Conservation (phyloP, 2,888 invertebrate species). For the Pammene aurita region DNA sequence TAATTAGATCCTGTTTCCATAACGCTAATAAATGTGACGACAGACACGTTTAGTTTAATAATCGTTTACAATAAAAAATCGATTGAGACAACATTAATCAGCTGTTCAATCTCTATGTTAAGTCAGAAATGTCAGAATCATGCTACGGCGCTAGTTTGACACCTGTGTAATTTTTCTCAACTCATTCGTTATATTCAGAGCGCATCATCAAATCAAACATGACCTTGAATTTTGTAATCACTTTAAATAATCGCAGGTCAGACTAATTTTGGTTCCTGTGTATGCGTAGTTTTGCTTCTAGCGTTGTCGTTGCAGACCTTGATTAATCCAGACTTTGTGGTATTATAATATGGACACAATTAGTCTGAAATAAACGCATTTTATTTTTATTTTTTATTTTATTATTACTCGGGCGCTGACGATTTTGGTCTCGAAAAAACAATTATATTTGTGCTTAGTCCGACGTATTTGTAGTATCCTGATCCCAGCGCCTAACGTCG, state of each 20-base stretch:
- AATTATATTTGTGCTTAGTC: too few relatives aligned
- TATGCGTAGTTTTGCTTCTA: too few relatives aligned
- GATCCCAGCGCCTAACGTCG: too few relatives aligned
- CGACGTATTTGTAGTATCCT: too few relatives aligned
- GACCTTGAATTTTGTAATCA: not conserved
- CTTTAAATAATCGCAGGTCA: not conserved
- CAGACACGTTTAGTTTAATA: not conserved
- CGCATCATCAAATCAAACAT: not conserved
- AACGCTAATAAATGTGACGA: not conserved
- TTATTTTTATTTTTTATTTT: too few relatives aligned
- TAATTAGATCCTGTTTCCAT: too few relatives aligned
- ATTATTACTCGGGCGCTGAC: too few relatives aligned
- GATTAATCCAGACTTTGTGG: not conserved
- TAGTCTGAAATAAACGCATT: too few relatives aligned
- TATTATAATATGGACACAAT: not conserved
- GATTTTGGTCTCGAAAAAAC: too few relatives aligned
- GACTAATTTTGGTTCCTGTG: not conserved
- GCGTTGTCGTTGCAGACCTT: not conserved
- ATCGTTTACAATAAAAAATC: constrained; percentile 1
- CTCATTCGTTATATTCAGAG: not conserved
- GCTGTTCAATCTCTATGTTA: not conserved
- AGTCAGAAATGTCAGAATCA: not conserved
- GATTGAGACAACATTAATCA: constrained; percentile 2
- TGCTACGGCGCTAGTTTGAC: not conserved
- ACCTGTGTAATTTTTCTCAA: not conserved